Conservation (phyloP, 2,113 vertebrate genomes). For the Poeciliopsis retropinna region DNA sequence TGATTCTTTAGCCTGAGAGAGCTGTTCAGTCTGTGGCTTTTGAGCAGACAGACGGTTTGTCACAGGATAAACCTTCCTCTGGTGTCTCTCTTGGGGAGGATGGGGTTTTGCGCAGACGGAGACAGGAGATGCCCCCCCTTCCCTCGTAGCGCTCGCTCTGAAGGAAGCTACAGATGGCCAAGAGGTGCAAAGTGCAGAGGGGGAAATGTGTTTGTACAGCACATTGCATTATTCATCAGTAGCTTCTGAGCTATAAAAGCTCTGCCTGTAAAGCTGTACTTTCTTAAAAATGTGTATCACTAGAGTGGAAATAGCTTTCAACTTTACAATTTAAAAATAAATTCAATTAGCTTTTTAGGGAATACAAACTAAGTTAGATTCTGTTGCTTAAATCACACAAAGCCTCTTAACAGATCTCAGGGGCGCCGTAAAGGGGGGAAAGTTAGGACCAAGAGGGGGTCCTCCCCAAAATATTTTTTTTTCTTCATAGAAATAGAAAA, state of each 20-base stretch:
- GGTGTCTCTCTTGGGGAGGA: conserved; percentile 25
- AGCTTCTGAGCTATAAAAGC: conserved; percentile 3
- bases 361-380: background rate
- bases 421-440: too few species aligned
- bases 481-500: too few species aligned
- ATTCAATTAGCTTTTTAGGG: background rate
- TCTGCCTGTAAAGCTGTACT: background rate
- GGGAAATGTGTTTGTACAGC: conserved; percentile 28
- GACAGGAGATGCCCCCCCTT: conserved; percentile 35
- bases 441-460: too few species aligned
- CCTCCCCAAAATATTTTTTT: too few species aligned
- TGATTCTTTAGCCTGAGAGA: conserved; percentile 40
- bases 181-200: conserved; percentile 25
- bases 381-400: background rate
- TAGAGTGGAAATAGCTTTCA: background rate
- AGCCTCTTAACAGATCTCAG: too few species aligned
- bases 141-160: background rate
- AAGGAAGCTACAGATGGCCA: conserved; percentile 54
- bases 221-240: conserved; percentile 20
- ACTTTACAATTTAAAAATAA: background rate
- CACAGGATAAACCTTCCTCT: conserved; percentile 51
- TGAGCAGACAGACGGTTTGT: conserved; percentile 58
- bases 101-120: conserved; percentile 56
- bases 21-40: conserved; percentile 40
- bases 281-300: background rate